Evolutionary conservation across 2,113 vertebrate species (phyloP).

Genomic region (Siphamia tubifer): DNA sequence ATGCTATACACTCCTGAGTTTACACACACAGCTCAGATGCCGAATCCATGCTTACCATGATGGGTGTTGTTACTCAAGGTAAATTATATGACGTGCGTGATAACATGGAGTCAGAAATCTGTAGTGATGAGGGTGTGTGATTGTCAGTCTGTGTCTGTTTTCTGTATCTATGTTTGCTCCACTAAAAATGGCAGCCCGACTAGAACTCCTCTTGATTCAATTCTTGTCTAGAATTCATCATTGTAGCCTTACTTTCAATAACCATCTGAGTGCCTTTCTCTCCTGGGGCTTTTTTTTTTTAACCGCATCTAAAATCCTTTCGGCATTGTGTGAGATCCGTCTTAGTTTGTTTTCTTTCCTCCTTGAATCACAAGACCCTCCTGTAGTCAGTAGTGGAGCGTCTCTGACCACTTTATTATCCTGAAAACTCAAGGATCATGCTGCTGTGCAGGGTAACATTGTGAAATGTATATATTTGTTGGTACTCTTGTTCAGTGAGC

Average conservation of each 20-base stretch:
- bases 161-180: conserved; percentile 13
- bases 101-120: conserved; percentile 1
- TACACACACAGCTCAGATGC: conserved; percentile 10
- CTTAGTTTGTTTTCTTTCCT: conserved; percentile 30
- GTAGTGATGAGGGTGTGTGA: conserved; percentile 2
- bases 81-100: conserved; percentile 18
- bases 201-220: conserved; percentile 24
- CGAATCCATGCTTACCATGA: neutral
- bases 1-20: conserved; percentile 8
- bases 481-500: conserved; percentile 33
- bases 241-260: conserved; percentile 43
- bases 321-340: conserved; percentile 27
- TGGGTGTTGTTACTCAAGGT: neutral
- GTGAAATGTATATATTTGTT: conserved; percentile 46
- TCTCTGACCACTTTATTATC: conserved; percentile 45
- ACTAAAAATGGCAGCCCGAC: conserved; percentile 25
- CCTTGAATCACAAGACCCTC: conserved; percentile 45
- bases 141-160: neutral
- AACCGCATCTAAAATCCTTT: conserved; percentile 46
- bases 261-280: conserved; percentile 60
- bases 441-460: conserved; percentile 17
- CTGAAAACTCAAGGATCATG: conserved; percentile 46
- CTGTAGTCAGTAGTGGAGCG: conserved; percentile 32
- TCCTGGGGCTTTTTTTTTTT: neutral
- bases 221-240: conserved; percentile 42